phyloP scores from a whole-genome alignment of 1,140 invertebrate genomes.

The Micrasema longulum region DNA sequence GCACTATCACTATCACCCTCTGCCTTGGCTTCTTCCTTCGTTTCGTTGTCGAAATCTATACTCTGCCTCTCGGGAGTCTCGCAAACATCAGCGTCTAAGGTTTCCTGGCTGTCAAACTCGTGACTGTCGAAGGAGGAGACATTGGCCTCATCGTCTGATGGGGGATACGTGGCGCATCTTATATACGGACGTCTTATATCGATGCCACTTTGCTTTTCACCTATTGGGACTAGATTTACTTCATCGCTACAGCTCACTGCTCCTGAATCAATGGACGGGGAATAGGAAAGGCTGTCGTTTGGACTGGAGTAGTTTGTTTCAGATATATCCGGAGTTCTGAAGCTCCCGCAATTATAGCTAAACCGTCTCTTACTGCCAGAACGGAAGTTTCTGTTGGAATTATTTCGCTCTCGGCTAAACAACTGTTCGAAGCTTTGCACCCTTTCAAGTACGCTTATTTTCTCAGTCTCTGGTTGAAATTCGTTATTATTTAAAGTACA shows the following conservation, averaged over 20 bases:
- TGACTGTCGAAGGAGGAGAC: slow-evolving; percentile 28
- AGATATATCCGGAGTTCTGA: background rate
- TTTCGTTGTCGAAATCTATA: slow-evolving; percentile 57
- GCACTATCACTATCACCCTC: slow-evolving; percentile 69
- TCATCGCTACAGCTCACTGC: slow-evolving; percentile 56
- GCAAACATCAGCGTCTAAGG: slow-evolving; percentile 9
- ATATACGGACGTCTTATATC: slow-evolving; percentile 45
- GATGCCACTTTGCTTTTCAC: slow-evolving; percentile 60
- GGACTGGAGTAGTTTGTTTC: slow-evolving; percentile 40
- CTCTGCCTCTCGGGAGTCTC: slow-evolving; percentile 2
- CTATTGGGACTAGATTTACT: slow-evolving; percentile 65
- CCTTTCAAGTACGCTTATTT: slow-evolving; percentile 57
- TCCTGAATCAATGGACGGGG: slow-evolving; percentile 45
- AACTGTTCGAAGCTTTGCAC: slow-evolving; percentile 57
- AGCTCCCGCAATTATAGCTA: slow-evolving; percentile 19
- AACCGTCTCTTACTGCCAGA: slow-evolving; percentile 40
- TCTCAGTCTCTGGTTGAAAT: slow-evolving; percentile 55
- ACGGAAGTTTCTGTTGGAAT: slow-evolving; percentile 38
- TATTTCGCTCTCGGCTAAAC: slow-evolving; percentile 55
- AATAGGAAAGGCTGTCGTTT: slow-evolving; percentile 46
- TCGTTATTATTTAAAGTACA: slow-evolving; percentile 62
- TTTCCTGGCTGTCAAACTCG: slow-evolving; percentile 22
- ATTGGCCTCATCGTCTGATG: slow-evolving; percentile 47
- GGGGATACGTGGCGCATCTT: slow-evolving; percentile 64
- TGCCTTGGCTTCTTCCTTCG: slow-evolving; percentile 62